phyloP scores from a whole-genome alignment of 2,113 vertebrate genomes.

The Tor tambroides region DNA sequence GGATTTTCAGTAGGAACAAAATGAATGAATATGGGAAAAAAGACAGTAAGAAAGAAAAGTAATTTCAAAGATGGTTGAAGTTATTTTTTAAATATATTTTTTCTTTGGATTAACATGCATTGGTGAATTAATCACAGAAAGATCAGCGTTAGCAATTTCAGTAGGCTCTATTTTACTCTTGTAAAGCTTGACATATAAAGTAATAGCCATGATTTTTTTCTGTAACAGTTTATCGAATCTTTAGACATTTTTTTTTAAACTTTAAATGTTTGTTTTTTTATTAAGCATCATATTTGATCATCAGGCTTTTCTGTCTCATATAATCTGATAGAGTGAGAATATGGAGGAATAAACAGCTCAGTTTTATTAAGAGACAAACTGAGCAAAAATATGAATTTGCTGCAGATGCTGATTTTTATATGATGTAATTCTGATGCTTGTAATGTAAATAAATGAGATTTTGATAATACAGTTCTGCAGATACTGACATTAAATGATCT shows the following conservation, averaged over 20 bases:
- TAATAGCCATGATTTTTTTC: not conserved
- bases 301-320: not conserved
- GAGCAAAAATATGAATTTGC: not conserved
- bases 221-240: no score
- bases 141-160: not conserved
- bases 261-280: not conserved
- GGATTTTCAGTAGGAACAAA: not conserved
- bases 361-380: not conserved
- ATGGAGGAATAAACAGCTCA: not conserved
- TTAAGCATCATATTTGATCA: not conserved
- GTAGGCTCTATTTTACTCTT: not conserved
- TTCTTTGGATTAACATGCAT: not conserved
- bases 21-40: not conserved
- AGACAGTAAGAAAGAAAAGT: no score
- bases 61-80: not conserved
- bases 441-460: not conserved
- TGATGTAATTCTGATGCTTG: not conserved
- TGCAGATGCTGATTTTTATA: not conserved
- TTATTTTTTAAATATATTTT: no score
- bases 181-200: not conserved
- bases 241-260: no score
- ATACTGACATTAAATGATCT: no score
- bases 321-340: not conserved
- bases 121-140: not conserved
- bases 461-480: no score